Base-by-base conservation (phyloP, 2,113 vertebrate species). In the Proteles cristata region DNA sequence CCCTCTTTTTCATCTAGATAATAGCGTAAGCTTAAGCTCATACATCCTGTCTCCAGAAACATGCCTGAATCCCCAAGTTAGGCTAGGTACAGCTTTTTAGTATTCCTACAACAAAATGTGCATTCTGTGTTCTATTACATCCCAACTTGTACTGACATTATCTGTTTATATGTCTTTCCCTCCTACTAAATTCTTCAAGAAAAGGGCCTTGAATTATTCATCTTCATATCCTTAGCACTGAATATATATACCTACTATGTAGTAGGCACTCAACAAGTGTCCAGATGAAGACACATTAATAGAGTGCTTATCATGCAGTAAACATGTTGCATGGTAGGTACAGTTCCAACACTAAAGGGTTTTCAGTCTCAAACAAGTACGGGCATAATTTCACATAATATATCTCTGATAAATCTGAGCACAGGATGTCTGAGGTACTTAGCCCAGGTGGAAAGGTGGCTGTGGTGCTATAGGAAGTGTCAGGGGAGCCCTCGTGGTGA, bases 21-120 rank as follows among this genome's bases (percentile, higher is more conserved):
- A 80, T 14, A 74, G 8, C 35, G 21, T 63, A 73, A 74, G 15
- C 33, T 26, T 63, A 79, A 58, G 28, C 11, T 81, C 48, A 58
- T 77, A 50, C 2, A 76, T 58, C 15, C 31, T 61, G 48, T 69
- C 79, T 84, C 71, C 33, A 86, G 58, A 94, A 97, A 65, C 2
- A 45, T 74, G 58, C 17, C 55, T 71, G 33, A 9, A 74, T 73
- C 55, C 28, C 28, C 14, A 90, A 45, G 77, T 69, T 58, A 89
- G 71, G 48, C 10, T 82, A 33, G 80, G 12, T 50, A 50, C 31
- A 61, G 31, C 1, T 55, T 16, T 7, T 50, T 76, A 68, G n/a
- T 55, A 89, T 50, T 86, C 43, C 55, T 86, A 35, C 10, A 86
- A 66, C 25, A 94, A 94, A 94, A 50, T 23, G 26, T 16, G 6